Base-by-base conservation (phyloP, 1,140 invertebrate genomes). In the Nautilus pompilius region DNA sequence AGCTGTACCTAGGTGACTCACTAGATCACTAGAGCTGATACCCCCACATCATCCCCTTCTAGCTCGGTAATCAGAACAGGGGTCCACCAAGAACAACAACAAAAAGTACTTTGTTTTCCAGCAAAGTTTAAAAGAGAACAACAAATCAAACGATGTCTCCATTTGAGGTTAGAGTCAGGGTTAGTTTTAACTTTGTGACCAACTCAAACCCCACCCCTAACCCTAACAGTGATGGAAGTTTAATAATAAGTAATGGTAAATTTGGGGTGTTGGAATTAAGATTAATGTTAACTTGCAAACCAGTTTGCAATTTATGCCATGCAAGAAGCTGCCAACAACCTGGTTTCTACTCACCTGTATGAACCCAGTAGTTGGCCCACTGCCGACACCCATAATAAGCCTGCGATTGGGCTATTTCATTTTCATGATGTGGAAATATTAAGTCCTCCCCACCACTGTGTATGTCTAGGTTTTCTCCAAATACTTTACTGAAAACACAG, bases 401-500 rank as follows among this genome's bases (percentile, higher is more conserved):
- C 81, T 92, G 93, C 17, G 91, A 93, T 79, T 97, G 95, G 3
- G 91, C 91, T 75, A 96, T 91, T 84, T 98, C 95, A 84, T 96
- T 96, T 81, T 96, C 92, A 85, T 98, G 95, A 85, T 98, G 95
- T n/a, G 95, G 95, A 83, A 96, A 97, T 58, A 87, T 82, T 45
- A 97, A 84, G 81, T 98, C 95, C 41, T 90, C 86, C 1, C 94
- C 95, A 33, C 95, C 95, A 54, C 90, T 90, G 84, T 98, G 95
- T 55, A 98, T 87, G 79, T 98, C 95, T 63, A 98, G 73, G 57
- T 86, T 86, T 4, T 80, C 81, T 2, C 93, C 93, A 82, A 90
- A 87, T 62, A 87, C 76, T 67, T 82, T 68, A 69, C 87, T 89
- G 75, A 34, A 76, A 67, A 63, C 64, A 74, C 68, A 68, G 73